A percentile compares a stretch with the other conserved stretches of the same genome.
phyloP scores from a whole-genome alignment of 2,113 vertebrate species.

The Tragulus kanchil region DNA sequence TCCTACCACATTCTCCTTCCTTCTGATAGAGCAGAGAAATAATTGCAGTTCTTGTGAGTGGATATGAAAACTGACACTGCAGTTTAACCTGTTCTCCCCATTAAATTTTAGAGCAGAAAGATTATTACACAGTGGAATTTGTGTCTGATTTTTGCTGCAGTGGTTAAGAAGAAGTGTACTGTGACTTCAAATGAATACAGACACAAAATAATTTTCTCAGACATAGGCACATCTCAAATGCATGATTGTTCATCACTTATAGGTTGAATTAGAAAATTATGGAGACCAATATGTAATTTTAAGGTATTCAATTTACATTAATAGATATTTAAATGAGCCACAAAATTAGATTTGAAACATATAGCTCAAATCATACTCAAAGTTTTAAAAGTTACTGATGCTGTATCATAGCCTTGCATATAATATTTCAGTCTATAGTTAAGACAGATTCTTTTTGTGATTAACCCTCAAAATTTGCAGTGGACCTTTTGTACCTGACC shows the following conservation, averaged over 20 bases:
- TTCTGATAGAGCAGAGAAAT: conserved; percentile 55
- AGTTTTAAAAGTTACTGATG: conserved; percentile 63
- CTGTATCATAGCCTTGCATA: background rate
- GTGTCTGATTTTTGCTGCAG: conserved; percentile 38
- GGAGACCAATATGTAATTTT: conserved; percentile 67
- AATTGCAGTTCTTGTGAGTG: background rate
- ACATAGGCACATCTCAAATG: conserved; percentile 19
- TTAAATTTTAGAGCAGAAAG: conserved; percentile 32
- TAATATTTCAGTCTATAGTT: conserved; percentile 43
- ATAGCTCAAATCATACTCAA: background rate
- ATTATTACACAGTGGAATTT: conserved; percentile 35
- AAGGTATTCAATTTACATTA: conserved; percentile 63
- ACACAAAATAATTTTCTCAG: conserved; percentile 54
- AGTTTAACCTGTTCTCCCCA: conserved; percentile 36
- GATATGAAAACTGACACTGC: conserved; percentile 12
- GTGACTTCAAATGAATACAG: conserved; percentile 62
- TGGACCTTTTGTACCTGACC: conserved; percentile 19
- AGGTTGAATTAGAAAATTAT: conserved; percentile 59
- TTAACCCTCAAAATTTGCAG: conserved; percentile 5
- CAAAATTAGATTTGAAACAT: conserved; percentile 65
- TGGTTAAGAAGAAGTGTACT: background rate
- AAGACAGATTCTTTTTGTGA: conserved; percentile 25
- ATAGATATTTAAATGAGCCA: conserved; percentile 73
- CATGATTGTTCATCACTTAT: conserved; percentile 44
- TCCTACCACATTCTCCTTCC: background rate